Conservation (phyloP, 1,140 invertebrate species). For the Zaprionus inermis region DNA sequence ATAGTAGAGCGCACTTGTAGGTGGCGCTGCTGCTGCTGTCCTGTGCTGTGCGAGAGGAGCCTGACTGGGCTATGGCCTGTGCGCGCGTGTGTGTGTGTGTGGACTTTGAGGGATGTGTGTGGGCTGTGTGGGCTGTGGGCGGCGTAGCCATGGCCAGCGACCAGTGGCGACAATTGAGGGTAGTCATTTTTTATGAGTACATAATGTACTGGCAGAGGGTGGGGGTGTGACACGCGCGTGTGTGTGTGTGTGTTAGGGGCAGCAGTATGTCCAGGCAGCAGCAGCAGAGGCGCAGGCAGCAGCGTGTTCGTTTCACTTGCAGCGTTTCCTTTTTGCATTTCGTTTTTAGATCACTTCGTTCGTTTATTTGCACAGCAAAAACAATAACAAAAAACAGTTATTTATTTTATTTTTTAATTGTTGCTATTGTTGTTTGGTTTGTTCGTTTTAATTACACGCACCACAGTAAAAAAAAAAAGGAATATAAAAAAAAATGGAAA, state of each 20-base stretch:
- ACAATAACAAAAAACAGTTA: slow-evolving; percentile 45
- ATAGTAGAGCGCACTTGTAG: slow-evolving; percentile 2
- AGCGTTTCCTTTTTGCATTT: slow-evolving; percentile 22
- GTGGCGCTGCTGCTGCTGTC: slow-evolving; percentile 12
- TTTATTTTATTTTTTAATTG: neutral
- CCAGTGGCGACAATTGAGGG: slow-evolving; percentile 55
- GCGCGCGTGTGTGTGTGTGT: slow-evolving; percentile 20
- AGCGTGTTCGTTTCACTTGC: neutral
- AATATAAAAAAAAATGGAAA: neutral
- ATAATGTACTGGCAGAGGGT: slow-evolving; percentile 9
- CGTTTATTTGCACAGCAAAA: slow-evolving; percentile 42
- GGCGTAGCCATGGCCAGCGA: slow-evolving; percentile 5
- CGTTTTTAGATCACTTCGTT: slow-evolving; percentile 15
- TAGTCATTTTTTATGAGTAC: slow-evolving; percentile 51
- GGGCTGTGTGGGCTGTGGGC: neutral
- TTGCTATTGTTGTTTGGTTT: neutral
- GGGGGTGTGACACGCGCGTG: slow-evolving; percentile 7
- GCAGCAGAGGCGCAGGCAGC: neutral
- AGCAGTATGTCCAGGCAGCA: slow-evolving; percentile 15
- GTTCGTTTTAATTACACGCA: neutral
- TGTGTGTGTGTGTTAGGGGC: slow-evolving; percentile 11
- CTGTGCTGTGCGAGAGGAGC: slow-evolving; percentile 18
- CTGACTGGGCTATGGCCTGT: slow-evolving; percentile 20
- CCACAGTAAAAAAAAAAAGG: slow-evolving; percentile 24
- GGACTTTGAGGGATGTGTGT: neutral